Percentiles rank a stretch among this genome's conserved stretches.
Conservation (phyloP, 2,888 invertebrate genomes). For the Alsophila aescularia region DNA sequence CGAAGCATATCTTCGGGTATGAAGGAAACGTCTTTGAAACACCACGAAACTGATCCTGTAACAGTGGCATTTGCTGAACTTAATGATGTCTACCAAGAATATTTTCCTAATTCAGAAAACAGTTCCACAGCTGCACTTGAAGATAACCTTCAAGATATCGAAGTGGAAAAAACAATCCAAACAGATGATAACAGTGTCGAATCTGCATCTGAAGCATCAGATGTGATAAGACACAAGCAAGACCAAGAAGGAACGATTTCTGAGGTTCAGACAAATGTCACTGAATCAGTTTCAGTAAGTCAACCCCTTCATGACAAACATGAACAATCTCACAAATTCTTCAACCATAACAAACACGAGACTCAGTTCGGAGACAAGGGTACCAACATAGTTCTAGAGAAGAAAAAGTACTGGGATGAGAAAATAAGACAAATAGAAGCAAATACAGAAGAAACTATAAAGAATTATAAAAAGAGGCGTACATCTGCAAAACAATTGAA, state of each 20-base stretch:
- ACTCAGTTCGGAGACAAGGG: constrained; percentile 61
- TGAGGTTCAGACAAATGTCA: constrained; percentile 81
- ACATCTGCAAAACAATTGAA: constrained; percentile 63
- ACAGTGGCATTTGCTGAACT: constrained; percentile 78
- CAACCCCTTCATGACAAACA: constrained; percentile 64
- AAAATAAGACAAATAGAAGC: constrained; percentile 75
- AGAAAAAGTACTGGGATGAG: constrained; percentile 81
- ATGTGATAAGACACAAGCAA: constrained; percentile 78
- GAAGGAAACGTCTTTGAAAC: constrained; percentile 55
- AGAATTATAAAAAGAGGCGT: constrained; percentile 62
- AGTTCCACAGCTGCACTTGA: constrained; percentile 49
- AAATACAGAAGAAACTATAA: constrained; percentile 63
- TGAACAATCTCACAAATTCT: constrained; percentile 35
- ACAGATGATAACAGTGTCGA: constrained; percentile 64
- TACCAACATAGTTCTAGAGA: constrained; percentile 74
- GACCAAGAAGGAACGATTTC: constrained; percentile 78
- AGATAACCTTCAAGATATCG: constrained; percentile 44
- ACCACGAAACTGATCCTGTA: constrained; percentile 65
- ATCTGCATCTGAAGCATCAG: constrained; percentile 80
- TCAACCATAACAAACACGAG: constrained; percentile 40
- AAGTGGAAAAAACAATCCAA: constrained; percentile 32
- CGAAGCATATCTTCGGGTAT: constrained; percentile 59
- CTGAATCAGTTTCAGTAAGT: constrained; percentile 83
- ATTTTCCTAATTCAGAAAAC: constrained; percentile 63
- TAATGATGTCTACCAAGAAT: constrained; percentile 69